phyloP scores from a whole-genome alignment of 1,140 invertebrate genomes.

The Plodia interpunctella region DNA sequence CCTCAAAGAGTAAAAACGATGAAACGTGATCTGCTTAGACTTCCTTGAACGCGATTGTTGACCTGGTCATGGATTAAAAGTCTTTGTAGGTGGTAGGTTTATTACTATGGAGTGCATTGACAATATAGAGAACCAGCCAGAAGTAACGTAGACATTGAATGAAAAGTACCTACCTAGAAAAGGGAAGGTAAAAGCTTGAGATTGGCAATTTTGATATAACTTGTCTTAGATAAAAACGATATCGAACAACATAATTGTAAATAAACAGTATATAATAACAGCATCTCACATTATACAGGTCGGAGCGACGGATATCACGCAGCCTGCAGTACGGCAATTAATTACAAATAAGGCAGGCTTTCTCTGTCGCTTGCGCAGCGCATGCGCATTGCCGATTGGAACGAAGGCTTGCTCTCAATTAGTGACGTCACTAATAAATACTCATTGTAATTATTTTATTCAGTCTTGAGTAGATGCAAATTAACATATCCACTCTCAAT shows the following conservation, averaged over 20 bases:
- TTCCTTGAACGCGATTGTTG: neutral
- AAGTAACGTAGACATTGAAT: too few species aligned
- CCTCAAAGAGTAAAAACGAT: neutral
- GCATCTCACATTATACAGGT: neutral
- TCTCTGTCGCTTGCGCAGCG: conserved; percentile 14
- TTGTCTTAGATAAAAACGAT: too few species aligned
- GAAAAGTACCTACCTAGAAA: too few species aligned
- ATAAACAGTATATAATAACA: too few species aligned
- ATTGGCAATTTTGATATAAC: neutral
- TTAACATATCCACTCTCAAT: too few species aligned
- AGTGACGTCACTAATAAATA: neutral
- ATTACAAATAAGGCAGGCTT: conserved; percentile 16
- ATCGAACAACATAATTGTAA: too few species aligned
- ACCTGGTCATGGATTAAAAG: neutral
- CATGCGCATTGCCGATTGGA: neutral
- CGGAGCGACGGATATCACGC: neutral
- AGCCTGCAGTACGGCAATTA: neutral
- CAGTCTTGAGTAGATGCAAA: too few species aligned
- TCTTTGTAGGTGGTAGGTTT: too few species aligned
- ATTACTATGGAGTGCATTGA: neutral
- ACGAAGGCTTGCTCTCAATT: neutral
- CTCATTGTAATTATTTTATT: neutral
- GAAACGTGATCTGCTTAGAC: conserved; percentile 3
- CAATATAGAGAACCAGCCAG: too few species aligned
- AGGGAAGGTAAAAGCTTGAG: too few species aligned